Conservation (phyloP, 1,140 invertebrate species). For the Ptiloglossa arizonensis region DNA sequence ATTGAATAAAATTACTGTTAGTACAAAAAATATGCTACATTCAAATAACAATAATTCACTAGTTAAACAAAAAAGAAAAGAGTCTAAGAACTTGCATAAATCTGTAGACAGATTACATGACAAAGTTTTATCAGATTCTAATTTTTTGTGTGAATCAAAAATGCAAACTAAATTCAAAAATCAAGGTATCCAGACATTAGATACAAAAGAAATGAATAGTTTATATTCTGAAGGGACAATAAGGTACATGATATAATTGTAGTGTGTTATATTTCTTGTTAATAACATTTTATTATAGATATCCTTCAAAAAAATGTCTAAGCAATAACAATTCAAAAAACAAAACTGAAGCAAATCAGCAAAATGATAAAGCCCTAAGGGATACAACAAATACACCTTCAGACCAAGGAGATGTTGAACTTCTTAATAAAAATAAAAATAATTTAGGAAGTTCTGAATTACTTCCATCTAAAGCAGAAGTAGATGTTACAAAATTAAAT, state of each 20-base stretch:
- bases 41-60: conserved; percentile 21
- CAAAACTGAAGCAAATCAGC: conserved; percentile 18
- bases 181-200: conserved; percentile 77
- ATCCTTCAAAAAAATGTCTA: conserved; percentile 49
- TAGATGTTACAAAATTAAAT: conserved; percentile 64
- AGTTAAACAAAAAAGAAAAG: conserved; percentile 33
- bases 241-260: conserved; percentile 58
- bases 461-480: conserved; percentile 38
- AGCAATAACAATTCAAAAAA: conserved; percentile 19
- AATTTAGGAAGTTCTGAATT: conserved; percentile 33
- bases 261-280: not conserved
- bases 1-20: conserved; percentile 35
- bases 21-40: conserved; percentile 34
- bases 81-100: conserved; percentile 25
- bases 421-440: conserved; percentile 17
- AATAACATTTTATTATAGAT: conserved; percentile 40
- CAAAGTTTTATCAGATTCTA: conserved; percentile 60
- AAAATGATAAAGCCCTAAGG: conserved; percentile 17
- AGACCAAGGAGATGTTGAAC: conserved; percentile 50
- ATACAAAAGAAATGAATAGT: conserved; percentile 64
- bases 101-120: conserved; percentile 38
- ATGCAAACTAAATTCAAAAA: conserved; percentile 63
- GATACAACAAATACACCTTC: conserved; percentile 39
- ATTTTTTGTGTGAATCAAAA: conserved; percentile 50
- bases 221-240: conserved; percentile 71